Evolutionary conservation across 53 echinoderm and acorn worm genomes (phyloP), one percentile per base, ranked within the genome.

Genomic region (Luidia sarsii): DNA sequence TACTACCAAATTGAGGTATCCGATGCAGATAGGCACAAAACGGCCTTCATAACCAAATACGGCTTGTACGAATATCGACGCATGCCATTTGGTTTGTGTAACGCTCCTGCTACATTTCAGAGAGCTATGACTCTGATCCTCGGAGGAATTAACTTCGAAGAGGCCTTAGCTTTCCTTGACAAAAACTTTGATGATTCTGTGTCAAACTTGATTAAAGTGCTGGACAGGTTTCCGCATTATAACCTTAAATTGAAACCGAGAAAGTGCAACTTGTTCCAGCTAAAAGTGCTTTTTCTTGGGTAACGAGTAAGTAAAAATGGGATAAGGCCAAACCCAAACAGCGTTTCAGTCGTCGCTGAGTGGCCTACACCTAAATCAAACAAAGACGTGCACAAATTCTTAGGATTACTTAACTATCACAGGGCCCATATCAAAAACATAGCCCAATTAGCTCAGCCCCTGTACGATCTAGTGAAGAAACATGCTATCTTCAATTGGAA

Each of bases 1-100:
- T 90, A 85, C 38, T 90, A 85, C 69, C 85, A 90, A 53, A 75
- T 90, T 2, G 50, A 72, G 32, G 30, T 85, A 10, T 22, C 61
- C 14, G 43, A 81, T 57, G 43, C 39, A 29, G 91, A 91, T 38
- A 50, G 55, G 39, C 37, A 68, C 8, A 91, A 91, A 67, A 87
- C 91, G 3, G 87, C 81, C 1, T 86, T 91, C 33, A 50, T 50
- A 15, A 69, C 70, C 19, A 69, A 33, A n/a, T 69, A 69, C 15
- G 70, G 70, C 14, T 31, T 69, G n/a, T 69, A 50, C 50, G 49
- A 50, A 9, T 69, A 75, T 83, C 22, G 38, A 34, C 4, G 64
- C 35, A 64, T 64, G 64, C 64, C 64, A 22, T 64, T 64, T 38
- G 64, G 64, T 59, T 70, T 19, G 79, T 89, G 89, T 33, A n/a